Base-by-base conservation (phyloP, 2,888 invertebrate species). In the Caenorhabditis plicata region DNA sequence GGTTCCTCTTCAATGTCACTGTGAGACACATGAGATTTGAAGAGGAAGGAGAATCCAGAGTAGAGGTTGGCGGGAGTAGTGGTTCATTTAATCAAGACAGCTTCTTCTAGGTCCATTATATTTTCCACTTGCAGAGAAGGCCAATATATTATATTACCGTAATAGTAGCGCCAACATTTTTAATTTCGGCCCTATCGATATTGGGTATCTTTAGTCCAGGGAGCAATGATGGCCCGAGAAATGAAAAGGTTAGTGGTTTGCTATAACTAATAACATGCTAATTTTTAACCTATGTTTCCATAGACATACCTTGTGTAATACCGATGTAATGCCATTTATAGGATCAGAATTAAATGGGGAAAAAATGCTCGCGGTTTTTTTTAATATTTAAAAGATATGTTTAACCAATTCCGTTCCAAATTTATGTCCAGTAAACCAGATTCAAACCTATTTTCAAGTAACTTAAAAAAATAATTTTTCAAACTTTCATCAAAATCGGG, bases 101-200 rank as follows among this genome's bases (percentile, higher is more conserved):
- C n/a, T n/a, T 29, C 17, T 33, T 33, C 17, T 49, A 75, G 67
- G 64, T 76, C 15, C 77, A 76, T 43, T 77, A 77, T 61, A 75
- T 77, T 38, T 64, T 77, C 41, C 77, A 77, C 41, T 47, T 77
- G 17, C 65, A 73, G 53, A 68, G 77, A 15, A 63, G 75, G 20
- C 74, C 77, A 4, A 67, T 73, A 49, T 77, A 75, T 53, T 77
- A 77, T 42, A 62, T 77, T 7, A 76, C 75, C 3, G 77, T 77
- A 20, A 75, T 77, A 35, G 77, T 77, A 7, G 75, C 71, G 3
- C 77, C 77, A 4, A 75, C 70, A 5, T 77, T 76, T 44, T 52
- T 77, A 29, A 77, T 77, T 17, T 76, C 76, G 0, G 73, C 75
- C 5, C 52, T 77, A 3, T 71, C 71, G 15, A 77, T 77, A 36